Percentiles rank a stretch among this genome's conserved stretches.
Evolutionary conservation across 2,797 vertebrate species (phyloP).

Genomic region (Leptodactylus fallax): DNA sequence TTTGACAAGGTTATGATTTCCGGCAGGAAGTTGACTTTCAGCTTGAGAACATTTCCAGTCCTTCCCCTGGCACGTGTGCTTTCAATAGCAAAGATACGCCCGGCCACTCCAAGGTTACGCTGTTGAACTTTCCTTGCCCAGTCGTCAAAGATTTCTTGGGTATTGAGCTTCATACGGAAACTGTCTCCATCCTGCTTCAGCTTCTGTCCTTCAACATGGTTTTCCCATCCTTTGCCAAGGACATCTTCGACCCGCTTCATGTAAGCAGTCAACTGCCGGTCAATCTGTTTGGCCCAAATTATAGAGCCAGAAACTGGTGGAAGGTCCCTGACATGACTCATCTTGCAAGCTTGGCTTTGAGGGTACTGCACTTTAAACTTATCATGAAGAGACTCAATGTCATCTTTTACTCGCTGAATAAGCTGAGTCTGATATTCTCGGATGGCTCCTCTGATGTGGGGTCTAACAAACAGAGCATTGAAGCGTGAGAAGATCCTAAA

Average conservation of each 20-base stretch:
- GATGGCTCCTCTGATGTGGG: conserved; percentile 97
- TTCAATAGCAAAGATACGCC: conserved; percentile 98
- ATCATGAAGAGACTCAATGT: conserved; percentile 97
- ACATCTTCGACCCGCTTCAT: conserved; percentile 99
- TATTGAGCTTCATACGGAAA: conserved; percentile 98
- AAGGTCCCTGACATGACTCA: conserved; percentile 97
- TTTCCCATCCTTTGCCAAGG: conserved; percentile 98
- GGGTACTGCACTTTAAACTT: conserved; percentile 99
- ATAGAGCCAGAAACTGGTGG: conserved; percentile 97
- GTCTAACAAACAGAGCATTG: conserved; percentile 95
- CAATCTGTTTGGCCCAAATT: conserved; percentile 99
- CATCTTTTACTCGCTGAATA: conserved; percentile 97
- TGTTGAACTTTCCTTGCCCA: conserved; percentile 99
- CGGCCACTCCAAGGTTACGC: conserved; percentile 95
- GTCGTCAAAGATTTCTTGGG: conserved; percentile 99
- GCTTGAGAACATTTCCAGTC: conserved; percentile 90
- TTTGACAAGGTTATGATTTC: conserved; percentile 99
- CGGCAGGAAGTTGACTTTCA: conserved; percentile 98
- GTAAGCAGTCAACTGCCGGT: conserved; percentile 96
- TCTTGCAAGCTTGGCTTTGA: conserved; percentile 97
- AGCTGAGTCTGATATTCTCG: conserved; percentile 97
- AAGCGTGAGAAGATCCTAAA: conserved; percentile 98
- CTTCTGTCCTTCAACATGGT: conserved; percentile 97
- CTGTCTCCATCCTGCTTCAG: conserved; percentile 99
- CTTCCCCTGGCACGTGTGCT: conserved; percentile 91